A percentile compares a stretch with the other conserved stretches of the same genome.
phyloP scores from a whole-genome alignment of 2,888 invertebrate species.

The Aplocera efformata region DNA sequence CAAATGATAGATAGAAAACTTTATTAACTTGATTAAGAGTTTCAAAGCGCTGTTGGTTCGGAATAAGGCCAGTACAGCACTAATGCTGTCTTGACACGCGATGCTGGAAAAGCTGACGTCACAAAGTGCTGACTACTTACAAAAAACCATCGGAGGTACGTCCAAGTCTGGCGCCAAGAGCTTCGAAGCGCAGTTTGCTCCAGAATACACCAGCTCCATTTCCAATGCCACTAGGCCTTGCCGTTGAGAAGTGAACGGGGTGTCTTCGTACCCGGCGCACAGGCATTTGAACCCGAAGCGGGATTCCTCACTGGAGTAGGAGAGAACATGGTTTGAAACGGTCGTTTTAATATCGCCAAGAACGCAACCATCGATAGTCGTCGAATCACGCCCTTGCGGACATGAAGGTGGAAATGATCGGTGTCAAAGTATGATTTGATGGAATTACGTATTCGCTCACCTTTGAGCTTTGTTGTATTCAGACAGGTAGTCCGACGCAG shows the following conservation, averaged over 20 bases:
- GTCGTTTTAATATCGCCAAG: no score
- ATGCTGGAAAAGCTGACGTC: neutral
- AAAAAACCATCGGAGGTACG: slow-evolving; percentile 56
- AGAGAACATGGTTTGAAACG: slow-evolving; percentile 17
- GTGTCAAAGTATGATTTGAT: no score
- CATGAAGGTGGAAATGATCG: no score
- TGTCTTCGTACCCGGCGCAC: slow-evolving; percentile 91
- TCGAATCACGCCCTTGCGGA: no score
- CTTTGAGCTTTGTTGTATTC: slow-evolving; percentile 85
- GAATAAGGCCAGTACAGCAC: no score
- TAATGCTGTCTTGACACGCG: no score
- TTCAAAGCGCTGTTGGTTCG: no score
- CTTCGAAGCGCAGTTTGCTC: slow-evolving; percentile 94
- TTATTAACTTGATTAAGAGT: no score
- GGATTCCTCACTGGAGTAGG: slow-evolving; percentile 50
- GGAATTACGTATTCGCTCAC: slow-evolving; percentile 37
- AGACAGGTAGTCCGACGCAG: slow-evolving; percentile 95
- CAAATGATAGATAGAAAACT: no score
- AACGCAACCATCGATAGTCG: no score
- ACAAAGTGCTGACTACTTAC: slow-evolving; percentile 39
- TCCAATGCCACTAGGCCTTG: slow-evolving; percentile 88
- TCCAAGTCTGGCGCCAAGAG: slow-evolving; percentile 84
- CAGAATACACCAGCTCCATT: slow-evolving; percentile 93
- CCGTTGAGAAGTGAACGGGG: slow-evolving; percentile 58
- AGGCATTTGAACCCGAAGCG: slow-evolving; percentile 87